These are phyloP conservation scores for Lasaia peninsularis DNA, from an alignment of 1,140 invertebrate genomes.

Conservation along the genomic window DNA sequence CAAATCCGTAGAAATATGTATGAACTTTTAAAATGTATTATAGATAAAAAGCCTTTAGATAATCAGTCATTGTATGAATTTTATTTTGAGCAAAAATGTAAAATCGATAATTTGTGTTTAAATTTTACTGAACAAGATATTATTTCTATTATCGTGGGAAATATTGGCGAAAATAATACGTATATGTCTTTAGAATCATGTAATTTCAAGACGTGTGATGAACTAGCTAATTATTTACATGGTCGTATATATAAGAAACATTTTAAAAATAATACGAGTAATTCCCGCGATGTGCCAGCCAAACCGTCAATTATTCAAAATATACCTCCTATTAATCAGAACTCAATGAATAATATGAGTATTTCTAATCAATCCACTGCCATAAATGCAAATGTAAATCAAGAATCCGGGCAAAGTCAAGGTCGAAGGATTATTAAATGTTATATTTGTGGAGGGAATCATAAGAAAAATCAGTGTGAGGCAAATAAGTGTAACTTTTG, in stretches of 20 bases:
- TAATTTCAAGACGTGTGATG: constrained; percentile 21
- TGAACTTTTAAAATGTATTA: constrained; percentile 22
- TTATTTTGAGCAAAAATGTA: constrained; percentile 16
- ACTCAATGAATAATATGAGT: neutral
- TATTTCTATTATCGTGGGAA: constrained; percentile 28
- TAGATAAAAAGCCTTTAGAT: constrained; percentile 22
- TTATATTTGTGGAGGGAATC: constrained; percentile 15
- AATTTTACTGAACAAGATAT: constrained; percentile 24
- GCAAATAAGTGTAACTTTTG: constrained; percentile 12
- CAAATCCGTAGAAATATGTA: constrained; percentile 24
- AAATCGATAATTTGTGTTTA: constrained; percentile 6
- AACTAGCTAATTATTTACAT: constrained; percentile 23
- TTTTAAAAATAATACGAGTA: neutral
- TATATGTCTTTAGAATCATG: constrained; percentile 22
- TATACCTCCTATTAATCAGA: neutral
- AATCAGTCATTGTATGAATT: constrained; percentile 27
- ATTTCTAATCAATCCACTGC: neutral
- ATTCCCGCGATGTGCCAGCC: neutral
- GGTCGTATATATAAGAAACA: constrained; percentile 15
- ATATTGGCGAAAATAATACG: constrained; percentile 24
- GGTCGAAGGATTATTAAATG: constrained; percentile 6
- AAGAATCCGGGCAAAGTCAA: neutral
- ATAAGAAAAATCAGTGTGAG: constrained; percentile 15
- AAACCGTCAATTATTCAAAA: neutral
- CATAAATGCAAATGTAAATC: neutral